Percentiles rank a stretch among this genome's conserved stretches.
phyloP scores from a whole-genome alignment of 2,113 vertebrate species.

The Mixornis gularis region DNA sequence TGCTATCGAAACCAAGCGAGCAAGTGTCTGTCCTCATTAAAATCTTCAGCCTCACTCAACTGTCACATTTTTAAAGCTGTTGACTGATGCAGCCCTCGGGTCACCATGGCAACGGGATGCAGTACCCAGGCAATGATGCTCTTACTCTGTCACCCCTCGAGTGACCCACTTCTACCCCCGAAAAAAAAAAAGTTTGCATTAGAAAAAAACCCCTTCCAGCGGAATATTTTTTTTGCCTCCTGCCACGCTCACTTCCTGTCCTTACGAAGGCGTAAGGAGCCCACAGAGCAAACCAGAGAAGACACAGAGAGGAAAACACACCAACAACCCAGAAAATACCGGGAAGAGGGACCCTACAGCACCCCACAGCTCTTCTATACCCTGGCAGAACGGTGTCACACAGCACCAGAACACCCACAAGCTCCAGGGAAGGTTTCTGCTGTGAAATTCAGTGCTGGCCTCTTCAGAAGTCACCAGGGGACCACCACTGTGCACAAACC shows the following conservation, averaged over 20 bases:
- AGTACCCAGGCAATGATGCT: constrained; percentile 36
- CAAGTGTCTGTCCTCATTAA: constrained; percentile 54
- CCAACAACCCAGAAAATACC: background rate
- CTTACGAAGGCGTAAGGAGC: background rate
- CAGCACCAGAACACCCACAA: background rate
- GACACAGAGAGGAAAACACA: background rate
- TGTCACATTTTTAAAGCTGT: constrained; percentile 54
- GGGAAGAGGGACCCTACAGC: accelerated
- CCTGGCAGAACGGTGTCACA: background rate
- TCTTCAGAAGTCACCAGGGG: background rate
- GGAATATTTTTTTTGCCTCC: background rate
- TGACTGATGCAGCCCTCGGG: constrained; percentile 39
- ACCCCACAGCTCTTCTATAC: background rate
- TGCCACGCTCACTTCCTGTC: background rate
- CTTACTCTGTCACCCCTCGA: constrained; percentile 41
- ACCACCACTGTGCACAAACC: background rate
- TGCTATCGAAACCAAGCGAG: background rate
- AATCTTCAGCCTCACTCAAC: constrained; percentile 48
- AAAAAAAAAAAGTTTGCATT: background rate
- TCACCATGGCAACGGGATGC: constrained; percentile 70
- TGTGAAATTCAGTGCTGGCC: background rate
- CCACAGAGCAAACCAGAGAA: background rate
- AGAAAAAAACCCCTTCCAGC: background rate
- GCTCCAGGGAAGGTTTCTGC: background rate
- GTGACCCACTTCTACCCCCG: constrained; percentile 40